phyloP scores from a whole-genome alignment of 2,113 vertebrate genomes.

The Calidris pugnax region DNA sequence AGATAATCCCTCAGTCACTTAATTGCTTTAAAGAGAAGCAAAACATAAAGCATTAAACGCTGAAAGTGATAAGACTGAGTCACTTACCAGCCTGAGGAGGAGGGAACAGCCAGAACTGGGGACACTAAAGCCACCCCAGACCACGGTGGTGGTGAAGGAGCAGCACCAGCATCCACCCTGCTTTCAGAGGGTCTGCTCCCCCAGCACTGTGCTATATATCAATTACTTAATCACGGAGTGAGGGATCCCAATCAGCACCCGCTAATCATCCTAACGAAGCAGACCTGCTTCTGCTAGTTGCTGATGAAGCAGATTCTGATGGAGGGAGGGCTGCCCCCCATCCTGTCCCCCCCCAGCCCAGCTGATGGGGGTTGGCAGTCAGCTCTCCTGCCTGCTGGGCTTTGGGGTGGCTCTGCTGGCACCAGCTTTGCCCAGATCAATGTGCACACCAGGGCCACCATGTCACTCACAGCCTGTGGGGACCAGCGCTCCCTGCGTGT shows the following conservation, averaged over 20 bases:
- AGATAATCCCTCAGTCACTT: background rate
- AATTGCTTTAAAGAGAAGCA: background rate
- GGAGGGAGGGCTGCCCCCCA: background rate
- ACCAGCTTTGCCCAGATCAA: background rate
- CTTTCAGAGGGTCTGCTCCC: rapidly evolving
- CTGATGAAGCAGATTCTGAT: background rate
- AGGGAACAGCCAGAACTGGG: background rate
- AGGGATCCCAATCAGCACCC: background rate
- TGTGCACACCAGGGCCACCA: background rate
- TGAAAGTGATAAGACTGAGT: background rate
- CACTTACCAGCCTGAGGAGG: background rate
- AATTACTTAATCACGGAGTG: background rate
- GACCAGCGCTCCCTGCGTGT: background rate
- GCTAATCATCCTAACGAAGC: background rate
- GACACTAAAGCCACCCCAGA: background rate
- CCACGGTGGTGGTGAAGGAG: rapidly evolving
- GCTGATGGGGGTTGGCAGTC: background rate
- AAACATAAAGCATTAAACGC: background rate
- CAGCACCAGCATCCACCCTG: background rate
- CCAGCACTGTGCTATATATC: rapidly evolving
- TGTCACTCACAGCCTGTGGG: background rate
- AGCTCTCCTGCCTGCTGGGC: background rate
- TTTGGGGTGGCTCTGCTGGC: background rate
- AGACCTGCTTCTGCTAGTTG: background rate
- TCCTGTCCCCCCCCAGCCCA: background rate